phyloP scores from a whole-genome alignment of 2,113 vertebrate genomes.

The Bos javanicus region DNA sequence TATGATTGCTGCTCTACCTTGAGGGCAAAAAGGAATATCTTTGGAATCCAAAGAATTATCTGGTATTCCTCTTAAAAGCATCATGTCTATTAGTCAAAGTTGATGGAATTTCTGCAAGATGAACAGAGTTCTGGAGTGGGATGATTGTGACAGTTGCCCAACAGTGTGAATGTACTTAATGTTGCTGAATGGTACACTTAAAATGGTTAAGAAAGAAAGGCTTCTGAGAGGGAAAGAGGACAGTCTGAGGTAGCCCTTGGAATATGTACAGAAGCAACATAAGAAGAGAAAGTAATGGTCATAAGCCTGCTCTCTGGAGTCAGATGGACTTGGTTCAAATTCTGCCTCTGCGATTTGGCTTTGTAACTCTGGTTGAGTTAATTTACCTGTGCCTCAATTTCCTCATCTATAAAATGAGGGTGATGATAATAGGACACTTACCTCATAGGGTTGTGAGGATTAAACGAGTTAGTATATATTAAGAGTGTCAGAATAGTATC shows the following conservation, averaged over 20 bases:
- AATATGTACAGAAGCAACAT: background rate
- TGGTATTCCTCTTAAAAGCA: background rate
- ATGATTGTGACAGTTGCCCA: background rate
- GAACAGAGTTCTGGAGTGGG: background rate
- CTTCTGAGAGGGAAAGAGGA: background rate
- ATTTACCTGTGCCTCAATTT: background rate
- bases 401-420: background rate
- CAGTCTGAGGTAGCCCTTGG: background rate
- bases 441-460: background rate
- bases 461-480: background rate
- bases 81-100: background rate
- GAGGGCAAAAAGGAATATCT: background rate
- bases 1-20: background rate
- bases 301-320: background rate
- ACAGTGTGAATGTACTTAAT: background rate
- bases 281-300: background rate
- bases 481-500: background rate
- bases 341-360: background rate
- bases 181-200: background rate
- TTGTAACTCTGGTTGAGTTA: background rate
- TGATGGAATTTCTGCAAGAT: background rate
- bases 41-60: background rate
- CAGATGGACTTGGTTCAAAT: background rate
- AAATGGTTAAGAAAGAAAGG: background rate
- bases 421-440: background rate